Evolutionary conservation across 2,797 vertebrate genomes (phyloP).

Genomic region (Eleutherodactylus coqui): DNA sequence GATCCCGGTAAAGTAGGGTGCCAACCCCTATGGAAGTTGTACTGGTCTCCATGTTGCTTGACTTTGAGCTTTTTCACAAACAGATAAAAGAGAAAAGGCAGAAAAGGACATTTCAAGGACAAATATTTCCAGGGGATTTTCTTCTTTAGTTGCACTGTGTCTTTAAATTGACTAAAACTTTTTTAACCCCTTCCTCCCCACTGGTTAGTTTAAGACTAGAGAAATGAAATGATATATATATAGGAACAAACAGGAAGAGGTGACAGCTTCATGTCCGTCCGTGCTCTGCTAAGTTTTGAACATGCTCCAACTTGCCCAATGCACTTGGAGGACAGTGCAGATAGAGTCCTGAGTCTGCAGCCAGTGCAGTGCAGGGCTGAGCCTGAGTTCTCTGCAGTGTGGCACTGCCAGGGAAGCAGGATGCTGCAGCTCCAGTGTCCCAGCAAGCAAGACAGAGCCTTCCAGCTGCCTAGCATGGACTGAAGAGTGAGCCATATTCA

Average conservation of each 20-base stretch:
- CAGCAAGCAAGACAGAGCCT: not conserved
- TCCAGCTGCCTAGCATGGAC: not conserved
- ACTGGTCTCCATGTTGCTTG: not conserved
- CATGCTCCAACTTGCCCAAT: slow-evolving; percentile 57
- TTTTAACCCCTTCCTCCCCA: not conserved
- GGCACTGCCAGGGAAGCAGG: slow-evolving; percentile 73
- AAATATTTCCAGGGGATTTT: not conserved
- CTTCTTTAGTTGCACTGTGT: not conserved
- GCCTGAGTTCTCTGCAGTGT: slow-evolving; percentile 56
- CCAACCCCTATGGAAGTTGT: not conserved
- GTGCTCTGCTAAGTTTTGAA: slow-evolving; percentile 30
- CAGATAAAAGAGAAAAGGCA: not conserved
- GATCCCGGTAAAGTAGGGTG: not conserved
- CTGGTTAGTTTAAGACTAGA: not conserved
- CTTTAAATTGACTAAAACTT: not conserved
- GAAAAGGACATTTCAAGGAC: not conserved
- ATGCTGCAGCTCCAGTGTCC: slow-evolving; percentile 26
- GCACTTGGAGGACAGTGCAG: not conserved
- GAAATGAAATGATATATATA: not conserved
- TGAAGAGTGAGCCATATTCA: not conserved
- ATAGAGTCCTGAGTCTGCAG: not conserved
- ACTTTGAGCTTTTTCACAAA: not conserved
- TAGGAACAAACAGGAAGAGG: slow-evolving; percentile 8
- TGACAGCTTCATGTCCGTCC: not conserved
- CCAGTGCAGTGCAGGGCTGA: not conserved